These are phyloP conservation scores for Brachionus plicatilis DNA, from an alignment of 1,140 invertebrate genomes.

Conservation along the genomic window DNA sequence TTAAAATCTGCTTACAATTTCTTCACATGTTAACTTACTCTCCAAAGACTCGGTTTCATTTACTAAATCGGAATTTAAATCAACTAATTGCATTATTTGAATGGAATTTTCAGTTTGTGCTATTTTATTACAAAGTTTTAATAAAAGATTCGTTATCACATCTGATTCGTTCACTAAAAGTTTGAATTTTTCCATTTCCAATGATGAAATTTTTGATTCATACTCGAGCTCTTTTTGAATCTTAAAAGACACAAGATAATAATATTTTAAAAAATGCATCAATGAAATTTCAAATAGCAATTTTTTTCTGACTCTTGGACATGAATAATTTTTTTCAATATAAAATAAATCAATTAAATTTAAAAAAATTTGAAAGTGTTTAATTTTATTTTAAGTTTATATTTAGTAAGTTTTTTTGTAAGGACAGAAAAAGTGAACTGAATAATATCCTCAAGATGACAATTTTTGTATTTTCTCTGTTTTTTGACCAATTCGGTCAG, in stretches of 20 bases:
- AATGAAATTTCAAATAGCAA: neutral
- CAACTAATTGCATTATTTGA: neutral
- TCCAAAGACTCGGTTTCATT: neutral
- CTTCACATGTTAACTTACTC: neutral
- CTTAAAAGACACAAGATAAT: neutral
- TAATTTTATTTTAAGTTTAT: too few species aligned
- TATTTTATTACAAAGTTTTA: conserved; percentile 32
- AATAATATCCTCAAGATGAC: too few species aligned
- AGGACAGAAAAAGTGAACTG: too few species aligned
- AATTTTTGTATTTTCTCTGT: too few species aligned
- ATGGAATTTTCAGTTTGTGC: conserved; percentile 18
- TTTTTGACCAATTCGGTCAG: too few species aligned
- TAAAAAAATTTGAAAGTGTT: too few species aligned
- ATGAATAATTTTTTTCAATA: too few species aligned
- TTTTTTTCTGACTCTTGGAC: neutral
- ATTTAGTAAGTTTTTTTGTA: too few species aligned
- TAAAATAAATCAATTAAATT: too few species aligned
- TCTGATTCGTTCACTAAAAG: conserved; percentile 16
- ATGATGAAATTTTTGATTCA: neutral
- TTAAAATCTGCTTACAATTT: neutral
- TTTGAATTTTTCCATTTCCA: conserved; percentile 32
- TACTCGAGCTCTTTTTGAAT: conserved; percentile 23
- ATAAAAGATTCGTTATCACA: conserved; percentile 13
- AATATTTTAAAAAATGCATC: neutral
- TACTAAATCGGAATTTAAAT: neutral